A percentile compares a stretch with the other conserved stretches of the same genome.
Conservation (phyloP, 2,797 vertebrate species). For the Onychomys arenicola region DNA sequence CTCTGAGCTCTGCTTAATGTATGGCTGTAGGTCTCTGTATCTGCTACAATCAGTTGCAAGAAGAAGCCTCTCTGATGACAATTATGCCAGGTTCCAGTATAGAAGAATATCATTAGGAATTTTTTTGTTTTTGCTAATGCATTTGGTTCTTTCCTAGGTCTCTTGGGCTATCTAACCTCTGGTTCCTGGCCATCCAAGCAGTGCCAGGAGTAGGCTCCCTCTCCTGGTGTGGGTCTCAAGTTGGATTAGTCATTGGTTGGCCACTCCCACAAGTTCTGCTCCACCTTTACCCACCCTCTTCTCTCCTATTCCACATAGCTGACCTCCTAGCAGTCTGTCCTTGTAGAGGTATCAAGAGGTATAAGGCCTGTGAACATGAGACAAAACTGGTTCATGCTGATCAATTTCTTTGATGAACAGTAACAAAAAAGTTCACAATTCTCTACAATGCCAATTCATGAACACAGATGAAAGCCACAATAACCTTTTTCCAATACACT, state of each 20-base stretch:
- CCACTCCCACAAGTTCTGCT: neutral
- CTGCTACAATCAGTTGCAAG: neutral
- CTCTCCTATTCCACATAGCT: neutral
- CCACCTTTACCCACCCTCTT: neutral
- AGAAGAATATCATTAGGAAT: neutral
- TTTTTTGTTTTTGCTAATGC: neutral
- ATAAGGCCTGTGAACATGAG: neutral
- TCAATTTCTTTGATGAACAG: neutral
- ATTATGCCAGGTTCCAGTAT: neutral
- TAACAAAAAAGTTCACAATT: neutral
- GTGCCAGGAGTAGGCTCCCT: neutral
- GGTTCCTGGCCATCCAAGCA: neutral
- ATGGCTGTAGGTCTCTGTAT: neutral
- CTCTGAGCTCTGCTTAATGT: neutral
- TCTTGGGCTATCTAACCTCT: neutral
- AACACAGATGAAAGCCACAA: neutral
- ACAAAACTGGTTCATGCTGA: neutral
- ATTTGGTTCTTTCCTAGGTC: neutral
- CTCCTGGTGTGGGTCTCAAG: neutral
- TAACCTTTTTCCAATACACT: slow-evolving; percentile 27
- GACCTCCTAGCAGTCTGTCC: neutral
- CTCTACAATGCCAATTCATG: slow-evolving; percentile 33
- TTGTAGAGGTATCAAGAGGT: neutral
- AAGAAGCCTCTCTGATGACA: neutral
- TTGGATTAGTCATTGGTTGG: neutral